phyloP scores from a whole-genome alignment of 1,140 invertebrate genomes.

The Periplaneta americana region DNA sequence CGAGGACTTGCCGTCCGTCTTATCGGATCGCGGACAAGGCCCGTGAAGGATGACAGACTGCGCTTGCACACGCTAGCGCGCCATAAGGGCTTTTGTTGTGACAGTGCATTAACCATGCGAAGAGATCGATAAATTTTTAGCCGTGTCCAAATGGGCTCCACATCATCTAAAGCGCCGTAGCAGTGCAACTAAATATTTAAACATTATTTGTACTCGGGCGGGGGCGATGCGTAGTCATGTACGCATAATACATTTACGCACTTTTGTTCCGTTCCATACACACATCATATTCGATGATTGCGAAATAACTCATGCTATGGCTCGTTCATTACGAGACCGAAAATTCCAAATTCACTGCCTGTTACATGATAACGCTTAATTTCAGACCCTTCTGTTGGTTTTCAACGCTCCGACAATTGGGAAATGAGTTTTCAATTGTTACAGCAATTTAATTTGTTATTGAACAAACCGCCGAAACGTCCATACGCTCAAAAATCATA shows the following conservation, averaged over 20 bases:
- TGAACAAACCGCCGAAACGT: no score
- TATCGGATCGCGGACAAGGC: neutral
- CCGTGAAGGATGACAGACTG: neutral
- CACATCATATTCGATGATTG: neutral
- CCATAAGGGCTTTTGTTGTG: neutral
- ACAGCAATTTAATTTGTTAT: no score
- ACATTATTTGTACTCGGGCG: neutral
- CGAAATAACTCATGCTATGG: no score
- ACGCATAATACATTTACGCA: no score
- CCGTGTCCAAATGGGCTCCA: neutral
- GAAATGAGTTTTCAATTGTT: no score
- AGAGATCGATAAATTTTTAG: neutral
- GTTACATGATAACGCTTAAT: no score
- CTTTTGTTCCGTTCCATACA: neutral
- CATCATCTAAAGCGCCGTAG: neutral
- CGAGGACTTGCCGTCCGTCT: no score
- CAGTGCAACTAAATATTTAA: neutral
- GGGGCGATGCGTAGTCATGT: neutral
- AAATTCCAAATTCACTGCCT: no score
- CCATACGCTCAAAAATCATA: no score
- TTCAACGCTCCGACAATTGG: no score
- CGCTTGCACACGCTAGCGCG: neutral
- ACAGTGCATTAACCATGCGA: neutral
- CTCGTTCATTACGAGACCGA: no score
- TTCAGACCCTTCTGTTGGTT: no score